phyloP scores from a whole-genome alignment of 2,113 vertebrate species.

The Entosphenus tridentatus region DNA sequence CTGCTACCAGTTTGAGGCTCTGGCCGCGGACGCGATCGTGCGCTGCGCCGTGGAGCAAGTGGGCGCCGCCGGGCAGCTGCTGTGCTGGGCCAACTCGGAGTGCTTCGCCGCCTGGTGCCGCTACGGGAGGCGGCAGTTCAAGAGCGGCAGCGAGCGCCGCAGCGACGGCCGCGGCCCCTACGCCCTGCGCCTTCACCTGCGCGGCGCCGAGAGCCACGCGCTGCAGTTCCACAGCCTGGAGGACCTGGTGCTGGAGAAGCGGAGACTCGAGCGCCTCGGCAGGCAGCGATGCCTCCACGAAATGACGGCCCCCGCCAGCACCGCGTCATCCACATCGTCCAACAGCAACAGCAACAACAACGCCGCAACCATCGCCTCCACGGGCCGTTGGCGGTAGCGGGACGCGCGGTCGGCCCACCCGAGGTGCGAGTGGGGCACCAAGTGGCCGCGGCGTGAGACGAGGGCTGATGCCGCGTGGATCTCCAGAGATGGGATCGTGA shows the following conservation, averaged over 20 bases:
- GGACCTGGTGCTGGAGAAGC: conserved; percentile 1
- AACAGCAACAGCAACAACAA: no score
- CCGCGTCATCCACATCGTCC: not conserved
- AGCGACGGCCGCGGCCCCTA: not conserved
- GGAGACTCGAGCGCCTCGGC: not conserved
- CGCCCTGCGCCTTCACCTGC: not conserved
- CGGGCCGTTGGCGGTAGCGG: no score
- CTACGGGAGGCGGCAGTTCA: conserved; percentile 94
- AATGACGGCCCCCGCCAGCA: not conserved
- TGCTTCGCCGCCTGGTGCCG: conserved; percentile 99
- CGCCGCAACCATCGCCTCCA: no score
- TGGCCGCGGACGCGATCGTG: conserved; percentile 73
- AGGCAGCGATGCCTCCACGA: not conserved
- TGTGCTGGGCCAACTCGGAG: conserved; percentile 97
- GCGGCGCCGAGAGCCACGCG: not conserved
- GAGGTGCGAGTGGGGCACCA: no score
- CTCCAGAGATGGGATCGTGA: no score
- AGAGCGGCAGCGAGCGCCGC: conserved; percentile 15
- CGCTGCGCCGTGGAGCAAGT: conserved; percentile 86
- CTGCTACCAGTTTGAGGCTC: conserved; percentile 42
- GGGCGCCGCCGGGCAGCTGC: conserved; percentile 66
- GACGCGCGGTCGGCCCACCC: no score
- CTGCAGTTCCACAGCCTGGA: conserved; percentile 2
- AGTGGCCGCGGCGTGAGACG: no score
- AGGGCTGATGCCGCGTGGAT: no score